phyloP scores from a whole-genome alignment of 2,888 invertebrate genomes.

The Oscheius sp. region DNA sequence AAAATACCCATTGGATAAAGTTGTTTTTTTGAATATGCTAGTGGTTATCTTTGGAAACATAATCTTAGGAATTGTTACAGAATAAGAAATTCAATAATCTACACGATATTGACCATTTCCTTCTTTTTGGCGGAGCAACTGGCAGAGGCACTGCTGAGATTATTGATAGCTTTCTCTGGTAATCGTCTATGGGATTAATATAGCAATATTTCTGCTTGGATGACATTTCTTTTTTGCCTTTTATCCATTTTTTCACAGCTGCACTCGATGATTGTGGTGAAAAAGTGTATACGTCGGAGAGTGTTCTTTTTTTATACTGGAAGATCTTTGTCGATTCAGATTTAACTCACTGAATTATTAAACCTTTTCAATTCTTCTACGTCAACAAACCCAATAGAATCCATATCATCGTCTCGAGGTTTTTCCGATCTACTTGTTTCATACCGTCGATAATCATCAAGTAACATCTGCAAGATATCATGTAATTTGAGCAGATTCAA shows the following conservation, averaged over 20 bases:
- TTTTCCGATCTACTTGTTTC: not conserved
- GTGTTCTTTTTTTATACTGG: not conserved
- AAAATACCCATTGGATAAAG: not conserved
- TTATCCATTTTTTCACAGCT: not conserved
- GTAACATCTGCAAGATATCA: not conserved
- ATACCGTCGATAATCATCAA: slow-evolving; percentile 1
- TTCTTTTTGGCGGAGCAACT: not conserved
- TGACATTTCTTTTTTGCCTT: too few relatives aligned
- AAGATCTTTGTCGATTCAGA: not conserved
- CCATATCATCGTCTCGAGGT: slow-evolving; percentile 9
- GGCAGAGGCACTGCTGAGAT: slow-evolving; percentile 1
- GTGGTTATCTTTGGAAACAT: not conserved
- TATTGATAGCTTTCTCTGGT: not conserved
- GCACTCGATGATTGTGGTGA: not conserved
- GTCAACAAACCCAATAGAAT: slow-evolving; percentile 23
- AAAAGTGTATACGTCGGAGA: not conserved
- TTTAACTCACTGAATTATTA: not conserved
- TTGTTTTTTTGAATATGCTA: not conserved
- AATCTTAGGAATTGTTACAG: not conserved
- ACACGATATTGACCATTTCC: not conserved
- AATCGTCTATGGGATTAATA: slow-evolving; percentile 5
- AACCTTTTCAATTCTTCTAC: slow-evolving; percentile 23
- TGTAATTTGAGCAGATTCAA: not conserved
- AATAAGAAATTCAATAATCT: slow-evolving; percentile 3
- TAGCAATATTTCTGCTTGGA: slow-evolving; percentile 3